Conservation (phyloP, 2,888 invertebrate genomes). For the Meteorus cinctellus region DNA sequence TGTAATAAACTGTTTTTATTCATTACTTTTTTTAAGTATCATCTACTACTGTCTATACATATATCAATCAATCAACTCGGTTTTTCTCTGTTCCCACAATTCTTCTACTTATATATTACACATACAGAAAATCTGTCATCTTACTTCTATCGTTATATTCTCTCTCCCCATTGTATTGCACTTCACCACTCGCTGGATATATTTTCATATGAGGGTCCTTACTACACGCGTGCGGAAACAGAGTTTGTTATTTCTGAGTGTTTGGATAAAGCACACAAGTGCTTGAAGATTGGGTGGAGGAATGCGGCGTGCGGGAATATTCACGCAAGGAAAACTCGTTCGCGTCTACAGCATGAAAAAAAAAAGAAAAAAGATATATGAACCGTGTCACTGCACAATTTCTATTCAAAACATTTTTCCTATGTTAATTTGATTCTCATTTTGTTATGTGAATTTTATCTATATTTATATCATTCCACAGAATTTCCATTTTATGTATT, state of each 20-base stretch:
- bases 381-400: slow-evolving; percentile 47
- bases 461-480: background rate
- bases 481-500: too few relatives aligned
- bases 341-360: slow-evolving; percentile 47
- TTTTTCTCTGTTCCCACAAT: background rate
- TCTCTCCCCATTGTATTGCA: slow-evolving; percentile 12
- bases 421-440: background rate
- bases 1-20: background rate
- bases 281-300: slow-evolving; percentile 43
- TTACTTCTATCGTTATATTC: slow-evolving; percentile 24
- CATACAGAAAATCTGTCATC: slow-evolving; percentile 27
- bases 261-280: slow-evolving; percentile 53
- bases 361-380: slow-evolving; percentile 40
- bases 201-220: slow-evolving; percentile 39
- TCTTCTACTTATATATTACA: background rate
- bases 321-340: slow-evolving; percentile 46
- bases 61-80: background rate
- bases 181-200: slow-evolving; percentile 16
- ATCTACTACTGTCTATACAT: background rate
- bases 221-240: slow-evolving; percentile 26
- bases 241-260: slow-evolving; percentile 57
- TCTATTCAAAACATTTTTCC: slow-evolving; percentile 42
- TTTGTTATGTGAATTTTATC: background rate
- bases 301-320: background rate
- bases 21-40: background rate